Base-by-base conservation (phyloP, 2,888 invertebrate genomes). In the Candidula unifasciata region DNA sequence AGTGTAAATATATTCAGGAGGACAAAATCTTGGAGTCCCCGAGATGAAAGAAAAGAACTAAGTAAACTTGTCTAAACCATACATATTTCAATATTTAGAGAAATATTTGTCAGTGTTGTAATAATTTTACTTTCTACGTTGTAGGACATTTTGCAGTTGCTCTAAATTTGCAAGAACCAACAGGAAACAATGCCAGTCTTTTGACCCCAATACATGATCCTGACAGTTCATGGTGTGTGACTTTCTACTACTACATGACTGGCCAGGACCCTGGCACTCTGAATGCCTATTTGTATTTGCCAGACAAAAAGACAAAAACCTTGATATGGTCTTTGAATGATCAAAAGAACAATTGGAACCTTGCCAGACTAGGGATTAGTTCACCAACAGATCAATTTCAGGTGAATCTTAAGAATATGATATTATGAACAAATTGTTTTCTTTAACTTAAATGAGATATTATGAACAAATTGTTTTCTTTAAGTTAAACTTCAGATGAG, bases 161-260 rank as follows among this genome's bases (percentile, higher is more conserved):
- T 83, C 95, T 95, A 90, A 94, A 95, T 0, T 93, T 94, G 8
- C 95, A 94, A 87, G 95, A 95, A 0, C 92, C 95, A 86, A 95
- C 95, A 1, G 95, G 95, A 0, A 90, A 89, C 86, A 88, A 85
- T 74, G 90, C 90, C 0, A 84, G 87, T 35, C 84, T 91, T 24
- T 77, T 85, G 77, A 90, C 89, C 71, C 83, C 87, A 16, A 81
- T 87, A 33, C 83, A 83, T 27, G 24, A 69, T 18, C 57, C 83
- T 24, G 89, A 89, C 3, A 73, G 86, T 21, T 91, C 77, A 2
- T 85, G 88, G 71, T 92, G 92, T 74, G 71, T 92, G 8, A 90
- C 88, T 69, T 92, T 92, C 89, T 92, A 91, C 91, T 91, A 89
- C 86, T 90, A 90, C 85, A 91, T 92, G 91, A 90, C 90, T 80